Percentiles rank a stretch among this genome's conserved stretches.
These are phyloP conservation scores for Pristionchus fissidentatus DNA, from an alignment of 2,888 invertebrate genomes.

Conservation along the genomic window DNA sequence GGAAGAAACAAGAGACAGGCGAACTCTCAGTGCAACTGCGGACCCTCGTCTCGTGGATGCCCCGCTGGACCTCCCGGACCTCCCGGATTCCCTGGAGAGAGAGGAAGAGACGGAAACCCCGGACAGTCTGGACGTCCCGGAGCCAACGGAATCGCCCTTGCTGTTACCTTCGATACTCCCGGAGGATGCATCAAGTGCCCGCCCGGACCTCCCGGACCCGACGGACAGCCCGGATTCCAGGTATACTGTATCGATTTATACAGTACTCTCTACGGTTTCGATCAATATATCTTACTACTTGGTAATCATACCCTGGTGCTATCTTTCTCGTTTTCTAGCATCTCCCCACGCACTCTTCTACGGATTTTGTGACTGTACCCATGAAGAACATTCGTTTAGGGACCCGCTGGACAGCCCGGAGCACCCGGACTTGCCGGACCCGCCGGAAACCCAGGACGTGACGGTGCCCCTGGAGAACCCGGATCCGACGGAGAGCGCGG, in stretches of 20 bases:
- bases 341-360: too few relatives aligned
- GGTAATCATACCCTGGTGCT: too few relatives aligned
- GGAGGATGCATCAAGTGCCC: slow-evolving; percentile 65
- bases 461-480: background rate
- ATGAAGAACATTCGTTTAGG: too few relatives aligned
- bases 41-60: slow-evolving; percentile 61
- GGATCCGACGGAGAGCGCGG: background rate
- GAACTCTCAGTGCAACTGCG: slow-evolving; percentile 65
- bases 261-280: too few relatives aligned
- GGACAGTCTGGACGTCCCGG: slow-evolving; percentile 65
- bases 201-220: slow-evolving; percentile 63
- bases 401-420: too few relatives aligned
- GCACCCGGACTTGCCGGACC: background rate
- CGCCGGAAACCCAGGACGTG: background rate
- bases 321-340: too few relatives aligned
- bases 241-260: too few relatives aligned
- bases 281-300: too few relatives aligned
- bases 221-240: slow-evolving; percentile 60
- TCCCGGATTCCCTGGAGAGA: slow-evolving; percentile 61
- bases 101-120: slow-evolving; percentile 59
- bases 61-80: slow-evolving; percentile 68
- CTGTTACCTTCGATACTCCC: slow-evolving; percentile 66
- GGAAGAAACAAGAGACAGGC: slow-evolving; percentile 59
- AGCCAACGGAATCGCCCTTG: slow-evolving; percentile 64
- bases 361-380: too few relatives aligned